These are phyloP conservation scores for Protonemura montana DNA, from an alignment of 2,888 invertebrate species.

Conservation along the genomic window DNA sequence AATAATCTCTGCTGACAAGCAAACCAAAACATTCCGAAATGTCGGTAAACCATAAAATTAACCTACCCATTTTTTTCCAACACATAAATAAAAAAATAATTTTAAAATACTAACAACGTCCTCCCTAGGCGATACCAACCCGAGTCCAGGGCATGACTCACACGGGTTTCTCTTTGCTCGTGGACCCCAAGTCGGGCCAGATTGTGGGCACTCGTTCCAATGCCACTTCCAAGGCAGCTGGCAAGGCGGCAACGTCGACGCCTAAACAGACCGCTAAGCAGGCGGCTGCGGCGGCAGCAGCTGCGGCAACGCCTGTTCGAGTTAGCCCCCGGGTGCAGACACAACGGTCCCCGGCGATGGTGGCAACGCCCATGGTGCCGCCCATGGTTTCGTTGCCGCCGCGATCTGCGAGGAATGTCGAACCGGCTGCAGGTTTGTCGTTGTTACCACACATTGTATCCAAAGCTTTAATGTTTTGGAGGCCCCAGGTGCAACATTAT, in stretches of 20 bases:
- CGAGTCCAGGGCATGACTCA: slow-evolving; percentile 31
- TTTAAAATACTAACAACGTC: background rate
- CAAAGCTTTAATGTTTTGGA: background rate
- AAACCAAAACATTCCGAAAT: too few species aligned
- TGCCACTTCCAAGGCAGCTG: background rate
- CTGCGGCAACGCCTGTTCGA: background rate
- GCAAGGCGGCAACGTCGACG: background rate
- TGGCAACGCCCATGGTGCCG: slow-evolving; percentile 12
- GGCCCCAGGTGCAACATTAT: too few species aligned
- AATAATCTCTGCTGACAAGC: too few species aligned
- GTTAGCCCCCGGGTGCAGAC: slow-evolving; percentile 24
- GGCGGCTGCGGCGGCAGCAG: background rate
- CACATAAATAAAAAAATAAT: background rate
- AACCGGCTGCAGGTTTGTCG: background rate
- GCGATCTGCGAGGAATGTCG: background rate
- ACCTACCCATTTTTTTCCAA: too few species aligned
- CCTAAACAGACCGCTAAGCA: background rate
- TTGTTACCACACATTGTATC: background rate
- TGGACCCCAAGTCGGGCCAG: slow-evolving; percentile 63
- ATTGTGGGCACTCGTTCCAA: slow-evolving; percentile 57
- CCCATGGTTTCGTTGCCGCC: background rate
- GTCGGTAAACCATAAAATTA: too few species aligned
- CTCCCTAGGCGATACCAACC: slow-evolving; percentile 4
- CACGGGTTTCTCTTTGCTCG: slow-evolving; percentile 56
- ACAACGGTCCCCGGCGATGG: background rate